phyloP scores from a whole-genome alignment of 2,888 invertebrate genomes.

The Dascillus cervinus region DNA sequence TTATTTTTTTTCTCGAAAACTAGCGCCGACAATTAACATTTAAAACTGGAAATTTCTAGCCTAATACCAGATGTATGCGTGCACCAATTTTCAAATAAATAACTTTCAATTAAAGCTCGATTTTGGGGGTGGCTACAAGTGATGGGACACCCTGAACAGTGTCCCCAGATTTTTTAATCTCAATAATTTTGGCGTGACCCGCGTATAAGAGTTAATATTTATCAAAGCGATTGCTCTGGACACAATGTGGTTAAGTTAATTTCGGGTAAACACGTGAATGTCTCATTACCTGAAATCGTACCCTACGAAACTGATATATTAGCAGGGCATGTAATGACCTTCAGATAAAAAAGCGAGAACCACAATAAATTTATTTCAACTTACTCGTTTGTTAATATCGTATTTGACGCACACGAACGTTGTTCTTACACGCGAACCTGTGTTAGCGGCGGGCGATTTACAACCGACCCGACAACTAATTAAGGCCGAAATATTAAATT shows the following conservation, averaged over 20 bases:
- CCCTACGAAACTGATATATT: conserved; percentile 7
- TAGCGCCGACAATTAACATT: too few species aligned
- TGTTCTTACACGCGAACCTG: conserved; percentile 15
- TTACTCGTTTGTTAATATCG: conserved; percentile 26
- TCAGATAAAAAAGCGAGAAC: conserved; percentile 17
- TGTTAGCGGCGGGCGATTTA: background rate
- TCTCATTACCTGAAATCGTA: conserved; percentile 15
- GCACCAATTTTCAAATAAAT: too few species aligned
- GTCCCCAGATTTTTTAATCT: too few species aligned
- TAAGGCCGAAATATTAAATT: background rate
- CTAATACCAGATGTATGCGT: too few species aligned
- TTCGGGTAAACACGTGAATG: conserved; percentile 14
- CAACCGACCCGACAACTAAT: background rate
- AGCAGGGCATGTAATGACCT: conserved; percentile 11
- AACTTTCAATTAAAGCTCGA: too few species aligned
- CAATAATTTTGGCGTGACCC: too few species aligned
- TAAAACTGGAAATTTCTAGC: too few species aligned
- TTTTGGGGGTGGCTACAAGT: too few species aligned
- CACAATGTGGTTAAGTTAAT: conserved; percentile 13
- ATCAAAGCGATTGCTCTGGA: conserved; percentile 12
- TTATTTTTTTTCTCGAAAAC: too few species aligned
- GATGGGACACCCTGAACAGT: too few species aligned
- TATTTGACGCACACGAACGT: conserved; percentile 22
- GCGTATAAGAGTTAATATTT: conserved; percentile 9
- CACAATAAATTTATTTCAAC: conserved; percentile 24